Evolutionary conservation across 2,888 invertebrate genomes (phyloP), one percentile per base, ranked within the genome.

Genomic region (Subacronicta megacephala): DNA sequence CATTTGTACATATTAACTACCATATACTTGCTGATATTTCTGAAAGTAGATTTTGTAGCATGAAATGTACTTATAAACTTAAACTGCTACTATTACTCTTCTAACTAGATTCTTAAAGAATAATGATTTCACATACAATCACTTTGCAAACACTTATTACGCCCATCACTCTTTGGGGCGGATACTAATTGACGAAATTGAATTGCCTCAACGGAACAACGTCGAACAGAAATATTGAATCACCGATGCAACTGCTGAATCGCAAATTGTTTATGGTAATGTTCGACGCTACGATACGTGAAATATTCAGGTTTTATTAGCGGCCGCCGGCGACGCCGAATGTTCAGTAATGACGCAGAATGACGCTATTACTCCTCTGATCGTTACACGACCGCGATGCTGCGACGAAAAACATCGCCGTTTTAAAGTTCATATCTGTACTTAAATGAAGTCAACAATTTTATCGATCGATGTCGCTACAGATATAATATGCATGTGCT

Each of bases 251-350:
- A 80, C 80, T 77, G 83, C 81, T 81, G 87, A 86, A 81, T 86
- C 80, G 81, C 79, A 87, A 90, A 90, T 89, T 88, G 87, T 90
- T 90, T 87, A 88, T 89, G 88, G 84, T 87, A 90, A 90, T 89
- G 76, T 75, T 63, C 70, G 55, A 62, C 53, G 63, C 72, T 68
- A 57, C 80, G 84, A 84, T 85, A 86, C 84, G 82, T 84, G 82
- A 85, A 88, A 89, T 86, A 84, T 87, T 83, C 82, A 63, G 78
- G 77, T 87, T 86, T 88, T 89, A 87, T 87, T 85, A 82, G 82
- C 79, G 67, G 70, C 63, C 67, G 62, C 62, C 62, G 66, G 65
- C 75, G 57, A 53, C 62, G 62, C 33, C 64, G 64, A 82, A 78
- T 77, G 71, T 58, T 74, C 69, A 55, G 68, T 76, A 82, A 82